A percentile compares a stretch with the other conserved stretches of the same genome.
Evolutionary conservation across 1,140 invertebrate genomes (phyloP).

Genomic region (Drosophila quadrilineata): DNA sequence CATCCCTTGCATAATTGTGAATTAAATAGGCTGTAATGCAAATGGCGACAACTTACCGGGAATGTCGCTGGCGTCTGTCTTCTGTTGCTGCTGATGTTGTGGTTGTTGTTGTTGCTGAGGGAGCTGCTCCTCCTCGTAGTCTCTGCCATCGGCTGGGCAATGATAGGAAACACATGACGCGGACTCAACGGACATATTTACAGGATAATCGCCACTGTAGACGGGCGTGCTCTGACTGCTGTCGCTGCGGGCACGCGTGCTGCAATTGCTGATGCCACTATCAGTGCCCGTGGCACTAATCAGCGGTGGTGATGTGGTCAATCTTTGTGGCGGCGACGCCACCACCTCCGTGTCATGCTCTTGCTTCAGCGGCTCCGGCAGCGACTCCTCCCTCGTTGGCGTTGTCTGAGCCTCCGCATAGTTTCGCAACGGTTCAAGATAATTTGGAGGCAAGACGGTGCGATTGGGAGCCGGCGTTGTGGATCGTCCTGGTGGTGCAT

Average conservation of each 20-base stretch:
- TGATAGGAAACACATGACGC: slow-evolving; percentile 73
- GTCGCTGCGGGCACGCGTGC: slow-evolving; percentile 64
- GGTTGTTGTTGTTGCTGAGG: slow-evolving; percentile 30
- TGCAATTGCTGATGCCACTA: slow-evolving; percentile 74
- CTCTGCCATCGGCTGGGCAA: slow-evolving; percentile 58
- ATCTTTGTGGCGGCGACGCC: slow-evolving; percentile 41
- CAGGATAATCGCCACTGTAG: slow-evolving; percentile 70
- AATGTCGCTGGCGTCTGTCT: slow-evolving; percentile 29
- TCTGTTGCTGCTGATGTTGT: slow-evolving; percentile 23
- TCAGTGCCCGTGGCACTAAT: slow-evolving; percentile 76
- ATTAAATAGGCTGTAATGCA: slow-evolving; percentile 69
- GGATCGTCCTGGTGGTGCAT: slow-evolving; percentile 50
- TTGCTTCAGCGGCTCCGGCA: slow-evolving; percentile 34
- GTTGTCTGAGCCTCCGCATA: no score
- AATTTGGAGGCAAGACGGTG: slow-evolving; percentile 63
- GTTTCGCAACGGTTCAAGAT: slow-evolving; percentile 53
- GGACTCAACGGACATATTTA: slow-evolving; percentile 73
- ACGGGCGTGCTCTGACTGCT: slow-evolving; percentile 74
- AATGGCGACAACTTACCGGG: slow-evolving; percentile 56
- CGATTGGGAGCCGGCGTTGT: slow-evolving; percentile 66
- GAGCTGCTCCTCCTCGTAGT: slow-evolving; percentile 58
- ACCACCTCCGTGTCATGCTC: slow-evolving; percentile 55
- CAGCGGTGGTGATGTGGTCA: slow-evolving; percentile 67
- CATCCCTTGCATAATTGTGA: slow-evolving; percentile 62
- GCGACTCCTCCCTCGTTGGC: no score